Base-by-base conservation (phyloP, 2,113 vertebrate genomes). In the Engystomops pustulosus region DNA sequence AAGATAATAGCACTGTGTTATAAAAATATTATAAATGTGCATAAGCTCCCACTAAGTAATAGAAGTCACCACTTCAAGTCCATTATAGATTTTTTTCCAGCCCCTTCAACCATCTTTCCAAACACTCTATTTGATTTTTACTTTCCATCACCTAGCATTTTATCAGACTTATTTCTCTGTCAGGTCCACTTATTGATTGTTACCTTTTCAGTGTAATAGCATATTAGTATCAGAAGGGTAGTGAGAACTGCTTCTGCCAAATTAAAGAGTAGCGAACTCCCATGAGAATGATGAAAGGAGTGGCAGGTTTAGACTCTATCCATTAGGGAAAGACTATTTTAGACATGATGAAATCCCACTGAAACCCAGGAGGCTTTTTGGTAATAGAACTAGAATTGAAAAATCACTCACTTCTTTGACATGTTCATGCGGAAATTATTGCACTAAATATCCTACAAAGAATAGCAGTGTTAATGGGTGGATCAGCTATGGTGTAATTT, bases 191-290 rank as follows among this genome's bases (percentile, higher is more conserved):
- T 80, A 85, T 30, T 60, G 80, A 86, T 86, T 77, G 80, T 60
- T 86, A 79, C 69, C 74, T 85, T 89, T 85, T 49, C 79, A 44
- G 62, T 36, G 44, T 76, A 86, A 83, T 36, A 44, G 65, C n/a
- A 27, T 67, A 75, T 79, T 70, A 81, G 44, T 74, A 86, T 86
- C 75, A 86, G 80, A 83, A 76, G 36, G 41, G n/a, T 70, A 81
- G 55, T n/a, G 15, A 81, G 34, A 9, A 14, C 53, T 30, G 71
- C 47, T 49, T 71, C 44, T 34, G 65, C 34, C 17, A 38, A 83
- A 80, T 34, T 75, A 70, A 72, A 86, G 70, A 78, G 70, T 80
- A 85, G 47, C 27, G 47, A 47, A 44, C 0, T 23, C 23, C 53
- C 70, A 34, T 25, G 68, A 68, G 79, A 62, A 77, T 55, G 47